Evolutionary conservation across 2,113 vertebrate species (phyloP).

Genomic region (Sapajus apella): DNA sequence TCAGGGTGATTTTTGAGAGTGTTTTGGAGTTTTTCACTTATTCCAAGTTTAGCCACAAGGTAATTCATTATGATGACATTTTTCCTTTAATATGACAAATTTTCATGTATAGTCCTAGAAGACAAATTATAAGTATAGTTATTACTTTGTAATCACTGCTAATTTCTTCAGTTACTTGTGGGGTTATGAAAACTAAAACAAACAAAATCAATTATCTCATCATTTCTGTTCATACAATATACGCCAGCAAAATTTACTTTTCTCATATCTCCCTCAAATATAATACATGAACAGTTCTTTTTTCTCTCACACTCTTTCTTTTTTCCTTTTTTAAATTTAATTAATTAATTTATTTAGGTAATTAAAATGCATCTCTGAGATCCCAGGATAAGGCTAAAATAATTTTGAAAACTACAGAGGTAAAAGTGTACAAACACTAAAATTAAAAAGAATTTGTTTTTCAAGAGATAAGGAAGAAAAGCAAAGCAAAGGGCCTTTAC

Average conservation of each 20-base stretch:
- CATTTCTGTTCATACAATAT: neutral
- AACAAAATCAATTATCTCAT: neutral
- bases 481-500: neutral
- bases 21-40: neutral
- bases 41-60: neutral
- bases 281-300: neutral
- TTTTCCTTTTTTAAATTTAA: too few species aligned
- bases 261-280: neutral
- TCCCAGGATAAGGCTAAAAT: neutral
- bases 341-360: neutral
- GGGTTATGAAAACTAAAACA: neutral
- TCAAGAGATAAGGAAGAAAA: neutral
- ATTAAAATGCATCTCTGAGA: neutral
- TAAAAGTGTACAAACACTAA: neutral
- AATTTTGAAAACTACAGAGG: neutral
- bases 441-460: neutral
- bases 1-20: neutral
- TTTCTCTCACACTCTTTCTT: neutral
- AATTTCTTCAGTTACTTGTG: slow-evolving; percentile 9
- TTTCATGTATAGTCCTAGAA: neutral
- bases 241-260: neutral
- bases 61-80: neutral
- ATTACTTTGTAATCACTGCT: slow-evolving; percentile 2
- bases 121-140: neutral
- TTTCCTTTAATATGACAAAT: slow-evolving; percentile 21